Conservation (phyloP, 2,888 invertebrate species). For the Arrhopalites spinosus region DNA sequence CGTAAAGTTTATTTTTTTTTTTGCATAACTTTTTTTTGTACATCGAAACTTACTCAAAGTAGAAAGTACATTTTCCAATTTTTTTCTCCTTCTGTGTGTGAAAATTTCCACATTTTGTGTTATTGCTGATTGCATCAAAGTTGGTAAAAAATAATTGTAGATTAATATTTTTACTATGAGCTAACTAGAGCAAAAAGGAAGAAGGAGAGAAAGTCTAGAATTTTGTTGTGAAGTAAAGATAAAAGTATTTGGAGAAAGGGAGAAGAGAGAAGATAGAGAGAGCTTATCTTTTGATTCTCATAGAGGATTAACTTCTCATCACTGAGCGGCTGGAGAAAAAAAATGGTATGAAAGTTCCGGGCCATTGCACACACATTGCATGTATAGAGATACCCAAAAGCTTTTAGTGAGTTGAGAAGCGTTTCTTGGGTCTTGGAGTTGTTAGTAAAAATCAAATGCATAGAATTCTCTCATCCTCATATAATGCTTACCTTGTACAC, state of each 20-base stretch:
- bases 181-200: no score
- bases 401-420: conserved; percentile 22
- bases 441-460: no score
- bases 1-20: no score
- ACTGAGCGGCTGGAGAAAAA: conserved; percentile 9
- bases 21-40: no score
- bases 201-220: neutral
- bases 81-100: no score
- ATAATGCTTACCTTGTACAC: neutral
- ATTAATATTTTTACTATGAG: no score
- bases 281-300: neutral
- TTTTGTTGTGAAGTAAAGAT: conserved; percentile 12
- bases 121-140: no score
- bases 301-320: conserved; percentile 37
- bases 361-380: conserved; percentile 31
- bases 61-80: no score
- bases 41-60: no score
- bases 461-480: no score
- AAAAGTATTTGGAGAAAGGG: conserved; percentile 24
- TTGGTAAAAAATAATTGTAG: no score
- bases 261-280: conserved; percentile 14
- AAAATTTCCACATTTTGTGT: no score
- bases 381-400: neutral
- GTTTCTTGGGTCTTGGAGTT: conserved; percentile 14
- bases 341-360: conserved; percentile 35